Base-by-base conservation (phyloP, 2,113 vertebrate genomes). In the Hydropotes inermis region DNA sequence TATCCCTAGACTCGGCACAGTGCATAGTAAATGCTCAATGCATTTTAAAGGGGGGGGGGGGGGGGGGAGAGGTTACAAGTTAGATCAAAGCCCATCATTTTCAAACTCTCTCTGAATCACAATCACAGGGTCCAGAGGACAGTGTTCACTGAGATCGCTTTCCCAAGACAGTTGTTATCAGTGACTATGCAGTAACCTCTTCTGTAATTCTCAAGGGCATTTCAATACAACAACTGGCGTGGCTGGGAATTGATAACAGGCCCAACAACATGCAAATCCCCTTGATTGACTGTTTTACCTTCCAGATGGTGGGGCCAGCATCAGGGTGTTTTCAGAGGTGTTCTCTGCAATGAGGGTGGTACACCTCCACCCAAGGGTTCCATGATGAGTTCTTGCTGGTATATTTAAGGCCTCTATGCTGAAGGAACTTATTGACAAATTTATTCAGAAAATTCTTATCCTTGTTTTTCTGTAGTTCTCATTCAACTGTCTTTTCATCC, bases 361-460 rank as follows among this genome's bases (percentile, higher is more conserved):
- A 2, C 0, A 16, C 1, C 81, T 33, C 5, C 9, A 17, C 1
- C 1, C 13, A 3, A 3, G 1, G 4, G 17, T 28, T 19, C 9
- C 39, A n/a, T 2, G 3, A 25, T 30, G 36, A 76, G 23, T 8
- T 33, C 61, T 58, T 84, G 3, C 60, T 60, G 47, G 60, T 74
- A 33, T 39, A 33, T 33, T 54, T n/a, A 79, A 54, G 57, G 50
- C 0, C 13, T 54, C 50, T 70, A 2, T 13, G 7, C 14, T 52
- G 11, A 60, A 19, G 16, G 6, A 6, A 3, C 1, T 39, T 8
- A 6, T 0, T 55, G 19, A 19, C 3, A 60, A 28, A 45, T 78
- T 76, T 58, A 28, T 57, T 82, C 30, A n/a, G 8, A 55, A 33
- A 55, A 76, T 86, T 14, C 12, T 15, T 64, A n/a, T 57, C 19